A percentile compares a stretch with the other conserved stretches of the same genome.
phyloP scores from a whole-genome alignment of 2,113 vertebrate genomes.

The Pollimyrus isidori region DNA sequence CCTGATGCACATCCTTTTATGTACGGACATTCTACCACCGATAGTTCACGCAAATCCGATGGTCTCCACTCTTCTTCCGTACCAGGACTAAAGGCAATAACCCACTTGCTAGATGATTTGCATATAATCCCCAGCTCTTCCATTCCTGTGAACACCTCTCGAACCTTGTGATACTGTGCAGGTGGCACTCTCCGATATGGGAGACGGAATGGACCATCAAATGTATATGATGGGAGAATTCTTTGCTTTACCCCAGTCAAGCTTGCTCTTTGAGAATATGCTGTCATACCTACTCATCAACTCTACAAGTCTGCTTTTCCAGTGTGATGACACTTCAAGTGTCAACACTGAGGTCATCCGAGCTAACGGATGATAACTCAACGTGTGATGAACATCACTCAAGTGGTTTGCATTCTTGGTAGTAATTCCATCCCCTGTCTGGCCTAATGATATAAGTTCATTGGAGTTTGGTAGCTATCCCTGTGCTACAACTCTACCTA shows the following conservation, averaged over 20 bases:
- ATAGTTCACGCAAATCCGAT: slow-evolving; percentile 1
- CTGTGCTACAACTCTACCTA: slow-evolving; percentile 9
- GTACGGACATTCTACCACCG: neutral
- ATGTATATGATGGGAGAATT: slow-evolving; percentile 4
- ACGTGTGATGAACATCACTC: slow-evolving; percentile 4
- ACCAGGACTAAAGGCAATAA: slow-evolving; percentile 8
- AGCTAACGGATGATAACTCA: neutral
- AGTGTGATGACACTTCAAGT: neutral
- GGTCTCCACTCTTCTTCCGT: neutral
- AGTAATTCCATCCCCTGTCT: neutral
- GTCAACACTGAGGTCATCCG: neutral
- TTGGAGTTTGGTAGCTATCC: neutral
- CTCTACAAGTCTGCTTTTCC: neutral
- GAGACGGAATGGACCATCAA: slow-evolving; percentile 17
- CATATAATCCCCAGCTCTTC: slow-evolving; percentile 7
- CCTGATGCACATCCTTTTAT: neutral
- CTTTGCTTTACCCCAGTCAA: slow-evolving; percentile 24
- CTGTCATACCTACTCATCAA: slow-evolving; percentile 12
- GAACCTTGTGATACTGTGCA: slow-evolving; percentile 12
- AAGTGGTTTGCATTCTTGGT: neutral
- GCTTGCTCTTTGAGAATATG: slow-evolving; percentile 20
- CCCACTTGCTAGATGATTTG: slow-evolving; percentile 1
- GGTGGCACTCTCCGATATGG: neutral
- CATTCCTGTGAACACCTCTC: slow-evolving; percentile 9
- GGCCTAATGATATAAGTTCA: neutral